Conservation (phyloP, 2,888 invertebrate genomes). For the Petrolisthes manimaculis region DNA sequence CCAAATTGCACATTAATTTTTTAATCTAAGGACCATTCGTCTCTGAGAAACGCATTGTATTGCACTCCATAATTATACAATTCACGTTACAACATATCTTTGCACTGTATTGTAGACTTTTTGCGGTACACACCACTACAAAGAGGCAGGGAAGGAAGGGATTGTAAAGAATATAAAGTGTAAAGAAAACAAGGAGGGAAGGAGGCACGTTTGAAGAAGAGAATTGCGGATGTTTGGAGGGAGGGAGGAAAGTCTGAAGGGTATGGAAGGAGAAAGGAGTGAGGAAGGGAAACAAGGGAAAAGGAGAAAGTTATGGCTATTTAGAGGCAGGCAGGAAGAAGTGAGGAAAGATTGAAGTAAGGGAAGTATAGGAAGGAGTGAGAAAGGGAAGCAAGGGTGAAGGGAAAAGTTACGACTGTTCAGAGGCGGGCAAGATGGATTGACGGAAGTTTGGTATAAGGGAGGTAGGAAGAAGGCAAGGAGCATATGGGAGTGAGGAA, state of each 20-base stretch:
- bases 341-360: neutral
- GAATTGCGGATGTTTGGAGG: too few species aligned
- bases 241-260: too few species aligned
- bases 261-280: neutral
- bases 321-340: neutral
- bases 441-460: neutral
- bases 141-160: neutral
- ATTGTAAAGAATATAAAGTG: neutral
- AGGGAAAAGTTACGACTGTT: neutral
- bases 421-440: neutral
- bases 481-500: neutral
- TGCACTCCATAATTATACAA: too few species aligned
- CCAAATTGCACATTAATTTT: too few species aligned
- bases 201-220: neutral
- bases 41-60: too few species aligned
- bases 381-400: neutral
- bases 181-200: neutral
- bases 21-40: too few species aligned
- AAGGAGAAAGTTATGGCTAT: neutral
- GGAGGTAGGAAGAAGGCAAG: neutral
- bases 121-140: too few species aligned
- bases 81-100: too few species aligned
- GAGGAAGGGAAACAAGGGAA: neutral
- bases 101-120: too few species aligned
- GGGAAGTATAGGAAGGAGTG: neutral